These are phyloP conservation scores for Ancistrus triradiatus DNA, from an alignment of 2,113 vertebrate genomes.

Conservation along the genomic window DNA sequence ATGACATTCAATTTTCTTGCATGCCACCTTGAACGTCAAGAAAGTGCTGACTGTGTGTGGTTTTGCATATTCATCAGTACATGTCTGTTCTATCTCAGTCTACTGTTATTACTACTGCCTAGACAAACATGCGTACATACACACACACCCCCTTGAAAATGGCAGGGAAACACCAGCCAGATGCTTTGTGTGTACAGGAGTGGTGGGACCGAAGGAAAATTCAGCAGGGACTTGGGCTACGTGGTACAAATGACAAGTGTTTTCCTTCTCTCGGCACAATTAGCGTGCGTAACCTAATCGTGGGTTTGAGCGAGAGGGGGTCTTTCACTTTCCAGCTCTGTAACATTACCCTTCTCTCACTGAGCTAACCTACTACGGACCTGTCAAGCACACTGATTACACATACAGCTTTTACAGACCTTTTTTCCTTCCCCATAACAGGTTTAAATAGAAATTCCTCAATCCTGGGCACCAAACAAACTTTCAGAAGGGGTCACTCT, in stretches of 20 bases:
- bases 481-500: constrained; percentile 18
- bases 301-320: constrained; percentile 30
- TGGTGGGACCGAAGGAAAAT: constrained; percentile 25
- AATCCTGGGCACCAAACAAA: constrained; percentile 20
- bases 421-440: background rate
- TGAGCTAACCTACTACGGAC: constrained; percentile 14
- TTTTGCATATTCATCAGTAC: constrained; percentile 15
- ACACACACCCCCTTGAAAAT: constrained; percentile 14
- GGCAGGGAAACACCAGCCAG: constrained; percentile 8
- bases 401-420: constrained; percentile 11
- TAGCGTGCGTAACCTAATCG: constrained; percentile 43
- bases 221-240: constrained; percentile 22
- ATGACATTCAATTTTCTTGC: constrained; percentile 32
- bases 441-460: constrained; percentile 27
- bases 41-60: constrained; percentile 25
- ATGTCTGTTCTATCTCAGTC: constrained; percentile 40
- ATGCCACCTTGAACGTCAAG: background rate
- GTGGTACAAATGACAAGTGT: constrained; percentile 52
- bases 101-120: constrained; percentile 30
- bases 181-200: background rate
- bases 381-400: constrained; percentile 37
- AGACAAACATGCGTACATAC: constrained; percentile 27
- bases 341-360: constrained; percentile 23
- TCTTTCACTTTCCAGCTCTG: constrained; percentile 29
- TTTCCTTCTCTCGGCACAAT: constrained; percentile 53